Percentiles rank a stretch among this genome's conserved stretches.
Evolutionary conservation across 2,797 vertebrate species (phyloP).

Genomic region (Petrocephalus sullivani): DNA sequence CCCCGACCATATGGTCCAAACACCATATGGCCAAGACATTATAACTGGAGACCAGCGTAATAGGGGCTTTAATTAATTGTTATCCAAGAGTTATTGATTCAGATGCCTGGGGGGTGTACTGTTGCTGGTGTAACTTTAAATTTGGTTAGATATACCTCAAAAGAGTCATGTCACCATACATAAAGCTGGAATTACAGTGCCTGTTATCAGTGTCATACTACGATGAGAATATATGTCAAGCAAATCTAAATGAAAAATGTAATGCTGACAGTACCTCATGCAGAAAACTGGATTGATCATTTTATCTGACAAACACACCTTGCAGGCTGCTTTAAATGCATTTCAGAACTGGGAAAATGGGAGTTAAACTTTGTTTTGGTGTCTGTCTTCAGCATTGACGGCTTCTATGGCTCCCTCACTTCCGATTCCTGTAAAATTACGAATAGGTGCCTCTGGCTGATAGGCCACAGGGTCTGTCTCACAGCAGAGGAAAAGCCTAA

Average conservation of each 20-base stretch:
- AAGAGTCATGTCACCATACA: not conserved
- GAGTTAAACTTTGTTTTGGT: not conserved
- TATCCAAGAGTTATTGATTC: not conserved
- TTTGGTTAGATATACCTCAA: not conserved
- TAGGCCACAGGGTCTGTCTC: not conserved
- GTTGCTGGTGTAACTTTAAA: not conserved
- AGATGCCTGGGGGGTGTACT: not conserved
- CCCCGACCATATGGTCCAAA: not conserved
- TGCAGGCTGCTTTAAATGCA: not conserved
- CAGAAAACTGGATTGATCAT: not conserved
- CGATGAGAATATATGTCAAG: not conserved
- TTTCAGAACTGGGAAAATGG: not conserved
- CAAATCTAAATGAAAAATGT: conserved; percentile 2
- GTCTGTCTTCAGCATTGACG: not conserved
- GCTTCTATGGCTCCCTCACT: not conserved
- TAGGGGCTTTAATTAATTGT: not conserved
- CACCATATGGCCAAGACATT: not conserved
- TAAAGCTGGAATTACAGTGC: not conserved
- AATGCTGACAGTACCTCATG: not conserved
- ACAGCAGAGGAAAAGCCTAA: not conserved
- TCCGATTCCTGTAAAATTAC: not conserved
- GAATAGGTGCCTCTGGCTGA: not conserved
- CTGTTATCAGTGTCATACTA: not conserved
- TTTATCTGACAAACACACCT: not conserved
- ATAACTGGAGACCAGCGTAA: not conserved